These are phyloP conservation scores for Hippoglossus hippoglossus DNA, from an alignment of 2,797 vertebrate genomes.

Conservation along the genomic window DNA sequence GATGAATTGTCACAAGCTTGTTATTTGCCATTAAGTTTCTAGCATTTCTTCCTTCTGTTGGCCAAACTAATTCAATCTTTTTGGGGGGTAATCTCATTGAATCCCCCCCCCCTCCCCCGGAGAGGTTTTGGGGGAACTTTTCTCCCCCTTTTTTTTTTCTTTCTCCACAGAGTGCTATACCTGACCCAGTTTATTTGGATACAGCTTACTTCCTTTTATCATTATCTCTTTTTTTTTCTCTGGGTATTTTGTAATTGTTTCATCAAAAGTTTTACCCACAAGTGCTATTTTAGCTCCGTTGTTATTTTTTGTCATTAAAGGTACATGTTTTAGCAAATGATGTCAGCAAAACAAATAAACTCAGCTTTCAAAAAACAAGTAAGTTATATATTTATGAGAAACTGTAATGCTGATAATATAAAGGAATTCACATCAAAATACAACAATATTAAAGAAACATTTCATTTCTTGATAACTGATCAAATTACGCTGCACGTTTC, in stretches of 20 bases:
- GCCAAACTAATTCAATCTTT: slow-evolving; percentile 84
- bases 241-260: background rate
- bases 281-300: background rate
- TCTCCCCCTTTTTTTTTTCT: slow-evolving; percentile 31
- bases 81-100: slow-evolving; percentile 79
- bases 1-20: slow-evolving; percentile 88
- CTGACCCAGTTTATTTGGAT: slow-evolving; percentile 76
- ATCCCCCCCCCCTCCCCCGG: slow-evolving; percentile 49
- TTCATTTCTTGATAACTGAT: background rate
- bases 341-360: too few relatives aligned
- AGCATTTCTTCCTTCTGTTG: slow-evolving; percentile 80
- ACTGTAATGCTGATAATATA: background rate
- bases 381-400: background rate
- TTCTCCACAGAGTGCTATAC: slow-evolving; percentile 41
- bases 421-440: background rate
- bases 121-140: slow-evolving; percentile 66
- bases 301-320: background rate
- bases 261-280: background rate
- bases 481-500: slow-evolving; percentile 6
- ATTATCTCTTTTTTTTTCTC: slow-evolving; percentile 1
- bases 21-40: slow-evolving; percentile 85
- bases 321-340: background rate
- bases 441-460: background rate
- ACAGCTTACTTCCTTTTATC: slow-evolving; percentile 24
- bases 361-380: too few relatives aligned